Evolutionary conservation across 1,140 invertebrate species (phyloP), one percentile per base, ranked within the genome.

Genomic region (Bombus affinis): DNA sequence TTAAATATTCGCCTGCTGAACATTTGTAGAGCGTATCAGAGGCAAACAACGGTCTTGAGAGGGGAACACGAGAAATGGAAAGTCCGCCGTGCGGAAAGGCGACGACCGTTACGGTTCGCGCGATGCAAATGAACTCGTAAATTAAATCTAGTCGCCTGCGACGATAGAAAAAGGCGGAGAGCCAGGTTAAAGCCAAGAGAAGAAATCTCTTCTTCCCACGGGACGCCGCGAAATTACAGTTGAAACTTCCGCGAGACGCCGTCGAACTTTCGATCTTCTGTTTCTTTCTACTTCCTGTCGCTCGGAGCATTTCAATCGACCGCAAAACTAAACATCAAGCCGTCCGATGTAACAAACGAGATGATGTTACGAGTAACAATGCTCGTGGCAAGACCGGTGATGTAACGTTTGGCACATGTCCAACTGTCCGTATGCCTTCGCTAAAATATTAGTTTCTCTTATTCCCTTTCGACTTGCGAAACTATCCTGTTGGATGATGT

Each of bases 51-150:
- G 39, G 15, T 35, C 12, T 8, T 35, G 12, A 6, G 42, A 13
- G 47, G 35, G 22, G 59, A 66, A 53, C 15, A 18, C 62, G 32
- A 22, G 57, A 37, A 53, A 83, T 75, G 70, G 65, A 78, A 83
- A 59, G 2, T 59, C 37, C 3, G 47, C 12, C 44, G 75, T 42
- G 65, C 44, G 62, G 47, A 70, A 76, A 53, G 78, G 59, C 70
- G 75, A 76, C 79, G 70, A 83, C 73, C 73, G 57, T 87, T 85
- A 82, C 70, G 77, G 74, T 83, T 87, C 35, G 75, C 66, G 53
- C 71, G 66, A 90, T 88, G 89, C 71, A 88, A 90, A 90, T 90
- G 80, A 90, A 90, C 89, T 90, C 75, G 66, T 91, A 90, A 87
- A 91, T 91, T 91, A 91, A 91, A 91, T 91, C 83, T 87, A 86